Conservation (phyloP, 2,113 vertebrate genomes). For the Anser cygnoides region DNA sequence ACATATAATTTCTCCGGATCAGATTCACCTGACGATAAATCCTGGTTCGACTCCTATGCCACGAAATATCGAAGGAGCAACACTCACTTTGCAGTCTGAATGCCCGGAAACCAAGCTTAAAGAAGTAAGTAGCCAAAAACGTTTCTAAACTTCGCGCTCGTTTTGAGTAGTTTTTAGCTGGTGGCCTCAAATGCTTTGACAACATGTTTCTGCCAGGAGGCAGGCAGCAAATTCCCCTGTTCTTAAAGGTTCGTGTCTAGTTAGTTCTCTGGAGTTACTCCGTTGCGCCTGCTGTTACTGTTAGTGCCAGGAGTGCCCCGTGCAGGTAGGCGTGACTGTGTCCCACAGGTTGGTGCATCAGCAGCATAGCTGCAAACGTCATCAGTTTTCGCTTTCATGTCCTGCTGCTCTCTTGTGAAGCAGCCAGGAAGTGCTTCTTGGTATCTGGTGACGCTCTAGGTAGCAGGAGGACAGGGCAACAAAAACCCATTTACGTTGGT, state of each 20-base stretch:
- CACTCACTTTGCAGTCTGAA: constrained; percentile 95
- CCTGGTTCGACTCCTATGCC: constrained; percentile 98
- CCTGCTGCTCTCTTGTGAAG: background rate
- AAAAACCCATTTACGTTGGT: rapidly evolving
- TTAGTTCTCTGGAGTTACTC: background rate
- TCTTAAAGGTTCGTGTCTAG: background rate
- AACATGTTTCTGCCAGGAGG: background rate
- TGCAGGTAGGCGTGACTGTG: background rate
- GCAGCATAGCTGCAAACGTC: background rate
- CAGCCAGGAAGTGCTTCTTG: background rate
- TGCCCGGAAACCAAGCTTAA: constrained; percentile 96
- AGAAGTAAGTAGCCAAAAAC: constrained; percentile 82
- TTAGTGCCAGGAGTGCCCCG: rapidly evolving
- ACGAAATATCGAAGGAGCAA: constrained; percentile 97
- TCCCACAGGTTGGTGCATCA: background rate
- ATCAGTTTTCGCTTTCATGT: background rate
- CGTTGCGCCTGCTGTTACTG: rapidly evolving
- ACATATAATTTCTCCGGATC: constrained; percentile 97
- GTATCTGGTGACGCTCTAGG: rapidly evolving
- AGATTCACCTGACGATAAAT: constrained; percentile 98
- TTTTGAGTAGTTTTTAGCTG: background rate
- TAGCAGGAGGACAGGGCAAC: background rate
- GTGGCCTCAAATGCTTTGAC: background rate
- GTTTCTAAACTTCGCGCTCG: background rate
- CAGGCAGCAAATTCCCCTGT: background rate